Evolutionary conservation across 2,797 vertebrate genomes (phyloP), one percentile per base, ranked within the genome.

Genomic region (Champsocephalus esox): DNA sequence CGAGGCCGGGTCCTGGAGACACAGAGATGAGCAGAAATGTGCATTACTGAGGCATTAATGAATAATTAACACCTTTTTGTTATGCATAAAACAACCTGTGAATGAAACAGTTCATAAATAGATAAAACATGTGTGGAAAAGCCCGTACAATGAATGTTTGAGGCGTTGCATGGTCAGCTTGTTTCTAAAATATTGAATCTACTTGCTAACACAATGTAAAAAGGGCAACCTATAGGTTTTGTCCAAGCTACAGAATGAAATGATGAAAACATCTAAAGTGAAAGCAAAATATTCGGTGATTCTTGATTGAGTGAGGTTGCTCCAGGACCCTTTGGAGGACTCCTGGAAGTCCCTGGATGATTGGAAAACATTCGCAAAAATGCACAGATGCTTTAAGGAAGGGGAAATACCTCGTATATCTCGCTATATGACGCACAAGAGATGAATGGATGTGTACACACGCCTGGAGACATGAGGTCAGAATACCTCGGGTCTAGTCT

Each of bases 1-100:
- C 4, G 96, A 97, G 9, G 97, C 93, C 51, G 97, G 97, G 87
- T 99, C 98, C 98, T 99, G 88, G 49, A 83, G 62, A 79, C 2
- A 17, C 38, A 80, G 55, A 54, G 72, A 89, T 66, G 66, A 79
- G 64, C 73, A 77, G 28, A 81, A 70, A 82, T 56, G 56, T 66
- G 65, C 65, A 68, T 79, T 80, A 79, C 75, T 59, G 67, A 70
- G 70, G 13, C 21, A 51, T 9, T 0, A 0, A 75, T 83, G 66
- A 84, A 89, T 85, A 54, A 83, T 86, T 32, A 7, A 86, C 77
- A 34, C 28, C 0, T 41, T 68, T 64, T 61, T 81, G 65, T 75
- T 48, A 75, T 43, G 51, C 68, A 75, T 45, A 82, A 70, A 44
- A 69, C 17, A 73, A 19, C 8, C n/a, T 45, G 64, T 69, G 63